These are phyloP conservation scores for Acleris cristana DNA, from an alignment of 2,888 invertebrate species.

Conservation along the genomic window DNA sequence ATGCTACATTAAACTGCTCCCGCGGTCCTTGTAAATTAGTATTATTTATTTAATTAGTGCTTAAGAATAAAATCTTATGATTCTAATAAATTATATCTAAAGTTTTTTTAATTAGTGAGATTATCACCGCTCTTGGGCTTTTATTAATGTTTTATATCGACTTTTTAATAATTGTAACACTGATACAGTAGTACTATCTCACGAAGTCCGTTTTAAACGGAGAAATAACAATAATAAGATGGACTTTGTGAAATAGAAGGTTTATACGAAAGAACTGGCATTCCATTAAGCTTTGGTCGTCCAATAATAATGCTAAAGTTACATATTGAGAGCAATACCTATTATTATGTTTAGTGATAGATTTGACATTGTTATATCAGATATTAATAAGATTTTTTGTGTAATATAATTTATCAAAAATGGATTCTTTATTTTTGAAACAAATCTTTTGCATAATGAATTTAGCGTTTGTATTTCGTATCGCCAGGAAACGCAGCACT, in stretches of 20 bases:
- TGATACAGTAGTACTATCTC: background rate
- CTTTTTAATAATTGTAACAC: constrained; percentile 42
- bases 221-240: no score
- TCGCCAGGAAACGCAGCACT: constrained; percentile 1
- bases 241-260: no score
- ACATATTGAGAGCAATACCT: constrained; percentile 35
- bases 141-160: constrained; percentile 50
- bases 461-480: constrained; percentile 12
- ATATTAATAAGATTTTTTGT: constrained; percentile 33
- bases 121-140: constrained; percentile 62
- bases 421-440: constrained; percentile 28
- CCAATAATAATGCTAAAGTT: constrained; percentile 20
- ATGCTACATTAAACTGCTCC: constrained; percentile 10
- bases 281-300: constrained; percentile 51
- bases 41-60: constrained; percentile 82
- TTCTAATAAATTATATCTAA: constrained; percentile 47
- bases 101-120: constrained; percentile 60
- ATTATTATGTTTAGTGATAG: constrained; percentile 32
- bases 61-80: constrained; percentile 73
- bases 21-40: constrained; percentile 73
- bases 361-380: constrained; percentile 32
- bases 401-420: constrained; percentile 29
- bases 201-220: no score
- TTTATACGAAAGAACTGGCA: constrained; percentile 41
- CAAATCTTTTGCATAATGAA: constrained; percentile 26